Evolutionary conservation across 64 coral and sea anemone species (phyloP).

Genomic region (Porites lutea): DNA sequence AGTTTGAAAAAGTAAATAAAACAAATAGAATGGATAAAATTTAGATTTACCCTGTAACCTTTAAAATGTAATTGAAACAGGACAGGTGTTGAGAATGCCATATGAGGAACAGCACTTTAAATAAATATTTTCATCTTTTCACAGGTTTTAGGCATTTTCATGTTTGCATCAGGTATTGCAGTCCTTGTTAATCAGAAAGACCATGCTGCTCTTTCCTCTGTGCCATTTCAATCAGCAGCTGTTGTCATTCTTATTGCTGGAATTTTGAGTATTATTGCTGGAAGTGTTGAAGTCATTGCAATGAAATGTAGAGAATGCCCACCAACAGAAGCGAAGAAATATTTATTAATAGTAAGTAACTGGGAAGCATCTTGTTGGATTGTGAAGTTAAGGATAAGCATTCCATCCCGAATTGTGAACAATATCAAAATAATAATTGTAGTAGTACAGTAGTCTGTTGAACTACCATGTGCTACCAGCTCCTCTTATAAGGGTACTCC

Average conservation of each 20-base stretch:
- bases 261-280: neutral
- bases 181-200: neutral
- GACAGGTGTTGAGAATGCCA: too few species aligned
- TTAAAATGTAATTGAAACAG: too few species aligned
- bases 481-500: too few species aligned
- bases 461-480: too few species aligned
- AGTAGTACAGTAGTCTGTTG: too few species aligned
- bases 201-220: neutral
- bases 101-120: too few species aligned
- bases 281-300: neutral
- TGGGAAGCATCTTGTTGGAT: neutral
- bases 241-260: neutral
- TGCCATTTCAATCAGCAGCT: neutral
- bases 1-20: too few species aligned
- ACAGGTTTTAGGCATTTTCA: constrained; percentile 9
- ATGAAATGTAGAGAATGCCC: neutral
- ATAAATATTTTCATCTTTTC: neutral
- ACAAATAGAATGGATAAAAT: too few species aligned
- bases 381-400: neutral
- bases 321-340: neutral
- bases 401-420: neutral
- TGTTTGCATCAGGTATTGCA: neutral
- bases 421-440: too few species aligned
- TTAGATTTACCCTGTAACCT: too few species aligned
- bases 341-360: neutral